Evolutionary conservation across 2,797 vertebrate genomes (phyloP).

Genomic region (Pantherophis alleghaniensis): DNA sequence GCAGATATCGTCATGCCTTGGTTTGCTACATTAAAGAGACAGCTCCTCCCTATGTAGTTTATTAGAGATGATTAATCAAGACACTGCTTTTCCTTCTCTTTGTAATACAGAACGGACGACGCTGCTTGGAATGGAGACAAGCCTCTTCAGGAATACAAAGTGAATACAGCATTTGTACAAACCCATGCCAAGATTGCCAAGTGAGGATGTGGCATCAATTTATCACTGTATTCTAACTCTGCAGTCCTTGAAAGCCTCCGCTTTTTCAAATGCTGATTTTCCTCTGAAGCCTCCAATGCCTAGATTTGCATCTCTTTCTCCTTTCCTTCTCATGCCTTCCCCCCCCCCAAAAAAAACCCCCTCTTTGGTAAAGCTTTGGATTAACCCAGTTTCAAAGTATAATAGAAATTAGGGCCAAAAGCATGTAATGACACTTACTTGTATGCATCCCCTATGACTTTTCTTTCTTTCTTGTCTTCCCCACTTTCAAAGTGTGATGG

Average conservation of each 20-base stretch:
- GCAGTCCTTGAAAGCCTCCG: neutral
- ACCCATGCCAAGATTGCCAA: neutral
- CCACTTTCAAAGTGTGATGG: neutral
- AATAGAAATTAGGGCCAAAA: neutral
- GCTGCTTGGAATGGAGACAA: conserved; percentile 2
- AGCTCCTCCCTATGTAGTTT: conserved; percentile 21
- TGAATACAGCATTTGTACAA: conserved; percentile 7
- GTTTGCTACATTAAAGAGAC: conserved; percentile 23
- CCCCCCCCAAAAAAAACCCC: neutral
- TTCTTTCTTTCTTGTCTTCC: neutral
- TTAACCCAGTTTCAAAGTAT: neutral
- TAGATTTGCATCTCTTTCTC: neutral
- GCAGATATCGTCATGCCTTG: conserved; percentile 10
- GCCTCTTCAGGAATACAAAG: conserved; percentile 12
- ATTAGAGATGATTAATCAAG: conserved; percentile 30
- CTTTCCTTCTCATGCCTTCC: neutral
- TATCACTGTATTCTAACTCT: neutral
- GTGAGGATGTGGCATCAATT: neutral
- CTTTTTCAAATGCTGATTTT: neutral
- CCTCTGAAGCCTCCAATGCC: neutral
- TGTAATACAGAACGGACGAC: conserved; percentile 9
- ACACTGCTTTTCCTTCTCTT: conserved; percentile 20
- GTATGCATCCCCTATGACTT: neutral
- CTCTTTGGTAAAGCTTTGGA: neutral
- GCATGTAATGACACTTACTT: neutral